These are phyloP conservation scores for Apeira syringaria DNA, from an alignment of 2,888 invertebrate genomes.

Conservation along the genomic window DNA sequence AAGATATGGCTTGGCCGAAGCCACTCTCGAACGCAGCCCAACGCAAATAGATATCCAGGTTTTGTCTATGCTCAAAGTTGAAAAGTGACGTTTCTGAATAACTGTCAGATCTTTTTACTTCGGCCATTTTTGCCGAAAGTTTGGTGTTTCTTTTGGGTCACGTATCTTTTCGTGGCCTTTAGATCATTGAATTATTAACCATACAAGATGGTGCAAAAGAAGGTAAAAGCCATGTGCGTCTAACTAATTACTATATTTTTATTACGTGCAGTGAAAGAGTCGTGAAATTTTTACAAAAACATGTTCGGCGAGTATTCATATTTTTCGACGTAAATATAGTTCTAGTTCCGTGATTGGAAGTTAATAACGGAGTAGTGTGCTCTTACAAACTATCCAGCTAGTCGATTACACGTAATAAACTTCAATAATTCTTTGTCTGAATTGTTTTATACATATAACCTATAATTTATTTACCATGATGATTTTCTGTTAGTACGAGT, in stretches of 20 bases:
- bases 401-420: not conserved
- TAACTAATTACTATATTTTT: conserved; percentile 63
- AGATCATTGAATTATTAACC: conserved; percentile 72
- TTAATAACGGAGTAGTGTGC: conserved; percentile 18
- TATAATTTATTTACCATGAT: conserved; percentile 62
- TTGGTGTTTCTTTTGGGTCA: conserved; percentile 72
- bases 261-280: conserved; percentile 39
- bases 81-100: too few species aligned
- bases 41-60: too few species aligned
- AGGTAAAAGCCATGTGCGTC: conserved; percentile 82
- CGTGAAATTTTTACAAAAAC: conserved; percentile 43
- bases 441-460: conserved; percentile 58
- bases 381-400: not conserved
- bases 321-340: conserved; percentile 42
- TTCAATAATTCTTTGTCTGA: conserved; percentile 1
- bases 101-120: conserved; percentile 66
- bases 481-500: conserved; percentile 48
- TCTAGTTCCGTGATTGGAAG: conserved; percentile 28
- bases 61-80: too few species aligned
- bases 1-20: too few species aligned
- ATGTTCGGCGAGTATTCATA: conserved; percentile 45
- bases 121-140: conserved; percentile 81
- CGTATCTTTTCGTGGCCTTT: conserved; percentile 79
- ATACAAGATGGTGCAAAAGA: conserved; percentile 83
- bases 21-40: too few species aligned